Evolutionary conservation across 1,140 invertebrate species (phyloP), one percentile per base, ranked within the genome.

Genomic region (Holotrichia oblita): DNA sequence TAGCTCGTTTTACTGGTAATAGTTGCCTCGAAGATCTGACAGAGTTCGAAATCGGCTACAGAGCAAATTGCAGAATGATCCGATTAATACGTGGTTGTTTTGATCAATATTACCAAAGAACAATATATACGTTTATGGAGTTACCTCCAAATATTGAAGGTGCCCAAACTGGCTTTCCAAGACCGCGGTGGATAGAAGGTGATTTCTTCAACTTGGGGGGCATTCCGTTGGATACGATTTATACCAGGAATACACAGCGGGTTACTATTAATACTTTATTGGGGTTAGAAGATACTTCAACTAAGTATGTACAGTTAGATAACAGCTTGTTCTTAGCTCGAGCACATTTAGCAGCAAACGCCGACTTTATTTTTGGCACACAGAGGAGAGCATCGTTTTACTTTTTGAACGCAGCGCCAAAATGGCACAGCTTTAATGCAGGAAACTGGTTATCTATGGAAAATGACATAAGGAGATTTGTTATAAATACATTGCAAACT

Each of bases 271-370:
- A 81, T 17, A 77, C 17, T 3, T 80, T 86, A 2, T 42, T 89
- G 0, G 84, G 83, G 6, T 85, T 87, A 0, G 10, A 34, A 4
- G 27, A 82, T 40, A 77, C 84, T 22, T 85, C 83, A 2, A 44
- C 59, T 0, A 78, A 81, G 55, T 85, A 85, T 78, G 81, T 88
- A 6, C 61, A 41, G 12, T 80, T 12, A 1, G 78, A 44, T 20
- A 81, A 85, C 27, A 27, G 8, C 77, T 79, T 85, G 6, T 91
- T 83, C 81, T 81, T 94, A 73, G 88, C 92, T 0, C 87, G 91
- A 44, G 93, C 93, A 22, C 93, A 94, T 81, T 85, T 93, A 20
- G 87, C 90, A 0, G 92, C 93, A 40, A 92, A 93, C 82, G 89
- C 88, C 41, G 92, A 94, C 83, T 91, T 90, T 73, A 87, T 93